Evolutionary conservation across 2,888 invertebrate species (phyloP).

Genomic region (Cephus nigrinus): DNA sequence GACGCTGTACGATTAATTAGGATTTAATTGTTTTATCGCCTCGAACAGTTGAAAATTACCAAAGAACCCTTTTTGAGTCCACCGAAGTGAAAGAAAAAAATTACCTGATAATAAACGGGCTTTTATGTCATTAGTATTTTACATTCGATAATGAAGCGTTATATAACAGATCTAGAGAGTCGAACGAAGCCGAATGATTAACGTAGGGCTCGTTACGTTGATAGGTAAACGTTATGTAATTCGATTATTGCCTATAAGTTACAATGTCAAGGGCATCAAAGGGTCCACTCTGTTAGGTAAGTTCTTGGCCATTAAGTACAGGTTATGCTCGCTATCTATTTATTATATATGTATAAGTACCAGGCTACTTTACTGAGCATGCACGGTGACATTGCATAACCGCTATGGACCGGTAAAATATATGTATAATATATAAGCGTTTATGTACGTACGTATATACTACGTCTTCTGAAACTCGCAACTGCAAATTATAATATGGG

Average conservation of each 20-base stretch:
- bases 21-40: background rate
- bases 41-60: background rate
- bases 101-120: background rate
- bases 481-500: background rate
- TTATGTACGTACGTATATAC: background rate
- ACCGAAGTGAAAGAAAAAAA: background rate
- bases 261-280: background rate
- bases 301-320: background rate
- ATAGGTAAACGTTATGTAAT: background rate
- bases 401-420: background rate
- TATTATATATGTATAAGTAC: background rate
- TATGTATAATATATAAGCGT: background rate
- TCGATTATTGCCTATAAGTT: background rate
- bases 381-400: background rate
- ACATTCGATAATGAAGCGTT: background rate
- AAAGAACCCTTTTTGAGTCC: rapidly evolving
- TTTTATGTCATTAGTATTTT: background rate
- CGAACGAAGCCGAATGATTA: background rate
- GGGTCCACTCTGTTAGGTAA: background rate
- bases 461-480: background rate
- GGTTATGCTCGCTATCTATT: background rate
- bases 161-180: background rate
- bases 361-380: background rate
- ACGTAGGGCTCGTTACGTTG: background rate
- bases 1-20: background rate